phyloP scores from a whole-genome alignment of 2,888 invertebrate species.

The Eulithis testata region DNA sequence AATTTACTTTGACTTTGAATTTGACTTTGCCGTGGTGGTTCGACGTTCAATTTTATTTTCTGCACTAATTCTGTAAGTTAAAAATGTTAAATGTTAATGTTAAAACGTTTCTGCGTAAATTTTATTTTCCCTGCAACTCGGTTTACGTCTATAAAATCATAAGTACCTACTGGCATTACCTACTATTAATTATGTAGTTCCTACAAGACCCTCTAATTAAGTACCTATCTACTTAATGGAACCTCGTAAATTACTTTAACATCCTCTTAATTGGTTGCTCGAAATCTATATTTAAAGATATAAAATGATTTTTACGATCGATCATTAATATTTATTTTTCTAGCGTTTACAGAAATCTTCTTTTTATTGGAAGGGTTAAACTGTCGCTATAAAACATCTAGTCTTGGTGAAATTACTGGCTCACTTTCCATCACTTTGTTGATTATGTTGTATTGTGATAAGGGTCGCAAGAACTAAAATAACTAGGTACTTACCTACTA shows the following conservation, averaged over 20 bases:
- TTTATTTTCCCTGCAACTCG: slow-evolving; percentile 20
- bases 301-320: slow-evolving; percentile 42
- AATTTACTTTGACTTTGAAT: too few relatives aligned
- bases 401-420: slow-evolving; percentile 16
- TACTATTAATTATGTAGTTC: slow-evolving; percentile 38
- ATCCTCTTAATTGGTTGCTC: slow-evolving; percentile 43
- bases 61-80: not conserved
- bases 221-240: slow-evolving; percentile 40
- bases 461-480: not conserved
- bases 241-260: slow-evolving; percentile 42
- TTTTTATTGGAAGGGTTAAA: slow-evolving; percentile 39
- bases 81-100: not conserved
- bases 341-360: slow-evolving; percentile 37
- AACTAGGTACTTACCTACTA: not conserved
- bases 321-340: slow-evolving; percentile 42
- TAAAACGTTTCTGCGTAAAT: slow-evolving; percentile 15
- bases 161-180: slow-evolving; percentile 17
- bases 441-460: too few relatives aligned
- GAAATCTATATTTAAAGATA: slow-evolving; percentile 43
- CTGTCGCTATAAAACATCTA: slow-evolving; percentile 25
- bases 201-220: slow-evolving; percentile 37
- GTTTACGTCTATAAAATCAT: slow-evolving; percentile 24
- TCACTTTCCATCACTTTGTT: slow-evolving; percentile 1
- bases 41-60: not conserved
- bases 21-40: not conserved